Evolutionary conservation across 2,888 invertebrate genomes (phyloP).

Genomic region (Scaptodrosophila latifasciaeformis): DNA sequence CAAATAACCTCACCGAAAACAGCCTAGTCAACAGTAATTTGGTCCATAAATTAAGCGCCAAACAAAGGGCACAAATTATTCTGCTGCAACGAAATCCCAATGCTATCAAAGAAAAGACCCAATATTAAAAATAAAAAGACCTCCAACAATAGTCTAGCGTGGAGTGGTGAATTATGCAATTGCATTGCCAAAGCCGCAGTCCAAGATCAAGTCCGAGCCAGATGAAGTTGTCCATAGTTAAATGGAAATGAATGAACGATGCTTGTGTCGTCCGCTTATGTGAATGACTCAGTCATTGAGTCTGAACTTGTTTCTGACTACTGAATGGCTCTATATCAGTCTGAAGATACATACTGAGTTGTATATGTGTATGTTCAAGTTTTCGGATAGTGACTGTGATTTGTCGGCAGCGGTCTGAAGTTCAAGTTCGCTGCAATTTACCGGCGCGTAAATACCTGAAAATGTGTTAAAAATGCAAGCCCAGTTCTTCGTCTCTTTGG

Average conservation of each 20-base stretch:
- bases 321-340: constrained; percentile 16
- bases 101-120: constrained; percentile 30
- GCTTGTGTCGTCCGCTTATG: constrained; percentile 34
- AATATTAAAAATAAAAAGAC: constrained; percentile 4
- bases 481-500: constrained; percentile 1
- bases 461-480: constrained; percentile 31
- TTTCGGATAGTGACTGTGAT: constrained; percentile 26
- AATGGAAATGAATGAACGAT: constrained; percentile 47
- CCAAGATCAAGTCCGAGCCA: constrained; percentile 13
- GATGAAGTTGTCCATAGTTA: constrained; percentile 25
- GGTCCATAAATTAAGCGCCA: constrained; percentile 38
- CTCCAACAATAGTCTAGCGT: constrained; percentile 8
- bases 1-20: constrained; percentile 19
- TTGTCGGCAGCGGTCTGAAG: constrained; percentile 55
- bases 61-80: constrained; percentile 56
- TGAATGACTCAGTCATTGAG: constrained; percentile 38
- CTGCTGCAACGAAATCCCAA: constrained; percentile 49
- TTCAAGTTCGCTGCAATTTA: constrained; percentile 66
- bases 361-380: constrained; percentile 24
- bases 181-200: constrained; percentile 45
- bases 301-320: constrained; percentile 53
- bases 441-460: constrained; percentile 36
- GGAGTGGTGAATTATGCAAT: constrained; percentile 38
- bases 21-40: not conserved
- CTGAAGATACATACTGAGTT: constrained; percentile 3